Evolutionary conservation across 1,140 invertebrate genomes (phyloP).

Genomic region (Panulirus ornatus): DNA sequence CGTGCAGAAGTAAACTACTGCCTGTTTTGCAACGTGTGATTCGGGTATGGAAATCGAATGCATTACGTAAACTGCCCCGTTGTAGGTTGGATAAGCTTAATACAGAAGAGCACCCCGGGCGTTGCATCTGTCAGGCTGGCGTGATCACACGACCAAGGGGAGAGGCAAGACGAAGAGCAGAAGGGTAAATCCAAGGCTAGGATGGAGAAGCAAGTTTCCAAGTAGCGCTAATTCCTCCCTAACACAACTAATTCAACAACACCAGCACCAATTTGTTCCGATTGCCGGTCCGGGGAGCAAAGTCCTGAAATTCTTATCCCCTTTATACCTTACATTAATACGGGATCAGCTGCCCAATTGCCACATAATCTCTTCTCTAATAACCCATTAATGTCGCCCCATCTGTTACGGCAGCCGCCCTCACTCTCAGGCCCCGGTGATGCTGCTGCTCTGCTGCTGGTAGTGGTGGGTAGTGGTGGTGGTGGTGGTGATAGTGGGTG

Average conservation of each 20-base stretch:
- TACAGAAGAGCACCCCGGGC: too few relatives aligned
- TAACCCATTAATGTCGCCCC: conserved; percentile 55
- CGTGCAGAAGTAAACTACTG: too few relatives aligned
- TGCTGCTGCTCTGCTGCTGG: neutral
- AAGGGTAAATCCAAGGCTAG: neutral
- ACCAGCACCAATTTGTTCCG: conserved; percentile 24
- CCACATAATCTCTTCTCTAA: conserved; percentile 51
- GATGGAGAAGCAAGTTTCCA: neutral
- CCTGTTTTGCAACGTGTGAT: too few relatives aligned
- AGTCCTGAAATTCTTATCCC: conserved; percentile 43
- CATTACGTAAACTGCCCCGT: too few relatives aligned
- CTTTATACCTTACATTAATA: conserved; percentile 59
- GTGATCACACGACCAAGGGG: too few relatives aligned
- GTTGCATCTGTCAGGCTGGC: too few relatives aligned
- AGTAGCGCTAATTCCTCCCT: neutral
- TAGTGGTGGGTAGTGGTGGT: too few relatives aligned
- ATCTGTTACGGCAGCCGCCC: conserved; percentile 21
- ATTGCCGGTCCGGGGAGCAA: conserved; percentile 20
- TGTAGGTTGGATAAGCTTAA: too few relatives aligned
- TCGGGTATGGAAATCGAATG: too few relatives aligned
- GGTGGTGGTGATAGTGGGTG: too few relatives aligned
- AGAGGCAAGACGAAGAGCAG: neutral
- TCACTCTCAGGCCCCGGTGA: neutral
- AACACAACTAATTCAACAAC: conserved; percentile 18
- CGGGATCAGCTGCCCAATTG: conserved; percentile 57